A percentile compares a stretch with the other conserved stretches of the same genome.
These are phyloP conservation scores for Buceros bicornis DNA, from an alignment of 2,797 vertebrate species.

Conservation along the genomic window DNA sequence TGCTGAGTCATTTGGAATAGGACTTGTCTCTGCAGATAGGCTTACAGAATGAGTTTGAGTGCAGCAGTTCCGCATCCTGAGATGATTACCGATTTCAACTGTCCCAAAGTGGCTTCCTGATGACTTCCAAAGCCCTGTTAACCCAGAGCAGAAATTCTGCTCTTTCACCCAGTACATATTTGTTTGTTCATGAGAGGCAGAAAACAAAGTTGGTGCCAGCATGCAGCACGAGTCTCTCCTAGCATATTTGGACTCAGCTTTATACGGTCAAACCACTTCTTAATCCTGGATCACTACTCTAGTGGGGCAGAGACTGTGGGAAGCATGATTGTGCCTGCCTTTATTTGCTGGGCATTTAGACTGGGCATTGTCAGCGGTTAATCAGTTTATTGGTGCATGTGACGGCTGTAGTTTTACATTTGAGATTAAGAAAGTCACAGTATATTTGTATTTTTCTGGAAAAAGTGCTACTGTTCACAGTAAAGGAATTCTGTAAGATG, in stretches of 20 bases:
- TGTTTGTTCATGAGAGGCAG: background rate
- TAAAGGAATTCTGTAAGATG: conserved; percentile 80
- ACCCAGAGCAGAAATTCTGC: background rate
- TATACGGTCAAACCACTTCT: background rate
- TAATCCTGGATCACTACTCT: background rate
- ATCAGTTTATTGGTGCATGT: background rate
- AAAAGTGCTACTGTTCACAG: conserved; percentile 66
- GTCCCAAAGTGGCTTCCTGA: background rate
- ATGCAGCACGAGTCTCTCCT: background rate
- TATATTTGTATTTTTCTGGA: conserved; percentile 66
- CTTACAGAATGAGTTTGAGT: background rate
- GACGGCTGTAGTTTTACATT: background rate
- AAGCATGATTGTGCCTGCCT: background rate
- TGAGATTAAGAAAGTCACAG: conserved; percentile 53
- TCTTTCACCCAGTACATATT: background rate
- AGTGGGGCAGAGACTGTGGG: background rate
- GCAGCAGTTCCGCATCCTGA: background rate
- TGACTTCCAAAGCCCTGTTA: background rate
- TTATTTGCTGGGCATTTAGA: background rate
- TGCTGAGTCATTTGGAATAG: background rate
- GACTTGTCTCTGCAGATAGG: background rate
- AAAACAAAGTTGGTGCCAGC: background rate
- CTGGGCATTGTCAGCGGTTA: background rate
- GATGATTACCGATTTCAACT: background rate
- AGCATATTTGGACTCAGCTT: background rate